Conservation (phyloP, 2,797 vertebrate genomes). For the Acanthopagrus latus region DNA sequence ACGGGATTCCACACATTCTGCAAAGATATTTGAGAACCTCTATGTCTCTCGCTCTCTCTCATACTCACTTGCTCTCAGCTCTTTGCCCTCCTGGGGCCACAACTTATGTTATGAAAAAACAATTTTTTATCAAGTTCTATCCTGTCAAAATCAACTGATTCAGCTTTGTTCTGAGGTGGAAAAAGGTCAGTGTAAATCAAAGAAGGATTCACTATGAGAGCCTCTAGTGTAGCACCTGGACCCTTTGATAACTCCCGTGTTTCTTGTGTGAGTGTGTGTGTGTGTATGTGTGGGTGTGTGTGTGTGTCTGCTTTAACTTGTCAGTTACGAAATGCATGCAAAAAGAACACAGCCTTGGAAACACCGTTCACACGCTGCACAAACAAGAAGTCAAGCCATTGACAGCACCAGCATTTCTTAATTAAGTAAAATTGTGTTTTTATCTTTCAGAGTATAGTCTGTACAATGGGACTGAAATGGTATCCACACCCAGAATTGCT, state of each 20-base stretch:
- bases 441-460: constrained; percentile 90
- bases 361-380: constrained; percentile 1
- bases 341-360: constrained; percentile 16
- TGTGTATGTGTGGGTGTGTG: neutral
- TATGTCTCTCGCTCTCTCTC: constrained; percentile 4
- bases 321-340: constrained; percentile 12
- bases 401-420: constrained; percentile 18
- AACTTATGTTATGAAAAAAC: constrained; percentile 45
- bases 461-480: constrained; percentile 96
- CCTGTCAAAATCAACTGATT: constrained; percentile 54
- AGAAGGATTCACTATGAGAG: constrained; percentile 40
- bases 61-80: constrained; percentile 16
- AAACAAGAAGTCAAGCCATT: neutral
- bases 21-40: constrained; percentile 66
- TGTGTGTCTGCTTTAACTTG: neutral
- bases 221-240: constrained; percentile 22
- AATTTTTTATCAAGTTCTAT: constrained; percentile 47
- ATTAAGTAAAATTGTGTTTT: constrained; percentile 38
- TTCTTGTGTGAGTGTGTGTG: neutral
- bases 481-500: constrained; percentile 94
- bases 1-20: constrained; percentile 76
- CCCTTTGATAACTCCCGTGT: constrained; percentile 19
- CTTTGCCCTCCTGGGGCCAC: constrained; percentile 22
- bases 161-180: constrained; percentile 64
- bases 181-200: constrained; percentile 62